These are phyloP conservation scores for Pipistrellus pygmaeus DNA, from an alignment of 2,797 vertebrate genomes.

Conservation along the genomic window DNA sequence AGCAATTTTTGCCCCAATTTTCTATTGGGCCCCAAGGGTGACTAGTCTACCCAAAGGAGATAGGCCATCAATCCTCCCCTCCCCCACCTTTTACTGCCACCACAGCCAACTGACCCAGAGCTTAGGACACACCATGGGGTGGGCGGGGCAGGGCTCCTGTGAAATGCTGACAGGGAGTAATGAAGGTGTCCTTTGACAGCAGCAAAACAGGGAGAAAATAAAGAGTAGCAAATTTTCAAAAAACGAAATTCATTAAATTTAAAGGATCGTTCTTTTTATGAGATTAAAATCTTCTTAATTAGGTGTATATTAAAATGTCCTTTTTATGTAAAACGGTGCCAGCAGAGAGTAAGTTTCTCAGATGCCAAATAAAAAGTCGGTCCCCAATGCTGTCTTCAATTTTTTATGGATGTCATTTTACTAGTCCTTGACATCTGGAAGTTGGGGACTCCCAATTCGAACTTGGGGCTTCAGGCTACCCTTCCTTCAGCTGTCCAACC, in stretches of 20 bases:
- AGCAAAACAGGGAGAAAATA: neutral
- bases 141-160: neutral
- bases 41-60: neutral
- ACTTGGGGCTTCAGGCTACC: neutral
- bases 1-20: neutral
- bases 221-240: neutral
- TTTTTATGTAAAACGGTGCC: slow-evolving; percentile 32
- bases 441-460: neutral
- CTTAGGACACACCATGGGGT: neutral
- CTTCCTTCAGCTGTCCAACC: neutral
- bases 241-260: slow-evolving; percentile 58
- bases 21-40: neutral
- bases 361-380: slow-evolving; percentile 51
- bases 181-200: neutral
- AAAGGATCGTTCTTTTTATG: slow-evolving; percentile 53
- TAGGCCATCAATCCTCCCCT: too few species aligned
- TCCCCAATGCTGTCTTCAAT: neutral
- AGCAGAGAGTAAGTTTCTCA: slow-evolving; percentile 47
- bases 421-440: neutral
- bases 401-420: slow-evolving; percentile 25
- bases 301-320: neutral
- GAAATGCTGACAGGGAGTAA: neutral
- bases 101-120: neutral
- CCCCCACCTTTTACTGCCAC: neutral
- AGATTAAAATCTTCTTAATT: slow-evolving; percentile 67